Percentiles rank a stretch among this genome's conserved stretches.
phyloP scores from a whole-genome alignment of 2,113 vertebrate species.

The Heterocephalus glaber region DNA sequence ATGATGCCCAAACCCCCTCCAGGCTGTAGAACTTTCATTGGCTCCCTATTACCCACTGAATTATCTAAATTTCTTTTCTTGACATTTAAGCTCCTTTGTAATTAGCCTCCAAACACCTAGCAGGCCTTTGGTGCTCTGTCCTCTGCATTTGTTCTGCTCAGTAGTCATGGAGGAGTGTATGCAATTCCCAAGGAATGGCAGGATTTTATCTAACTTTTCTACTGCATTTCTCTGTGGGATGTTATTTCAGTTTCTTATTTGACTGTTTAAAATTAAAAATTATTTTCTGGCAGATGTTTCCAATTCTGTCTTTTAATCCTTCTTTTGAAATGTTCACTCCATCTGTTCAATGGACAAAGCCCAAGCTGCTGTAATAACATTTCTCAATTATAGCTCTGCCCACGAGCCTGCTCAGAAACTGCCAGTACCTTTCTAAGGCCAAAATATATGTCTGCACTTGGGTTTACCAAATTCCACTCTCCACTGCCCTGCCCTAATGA shows the following conservation, averaged over 20 bases:
- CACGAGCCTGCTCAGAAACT: background rate
- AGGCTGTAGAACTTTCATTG: background rate
- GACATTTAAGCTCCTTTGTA: background rate
- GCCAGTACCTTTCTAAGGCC: background rate
- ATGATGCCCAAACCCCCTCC: background rate
- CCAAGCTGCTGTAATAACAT: background rate
- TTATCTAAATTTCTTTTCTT: background rate
- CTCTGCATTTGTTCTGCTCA: background rate
- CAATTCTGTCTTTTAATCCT: background rate
- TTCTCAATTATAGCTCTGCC: background rate
- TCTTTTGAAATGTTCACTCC: constrained; percentile 5
- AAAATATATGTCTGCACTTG: background rate
- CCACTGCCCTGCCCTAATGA: background rate
- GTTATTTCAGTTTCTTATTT: background rate
- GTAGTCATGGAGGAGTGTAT: background rate
- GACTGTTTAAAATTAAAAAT: background rate
- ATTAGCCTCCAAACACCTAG: background rate
- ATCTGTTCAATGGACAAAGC: background rate
- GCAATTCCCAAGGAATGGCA: background rate
- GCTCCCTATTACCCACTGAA: background rate
- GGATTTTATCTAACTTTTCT: background rate
- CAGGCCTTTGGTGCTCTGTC: background rate
- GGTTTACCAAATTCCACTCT: background rate
- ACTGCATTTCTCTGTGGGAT: background rate
- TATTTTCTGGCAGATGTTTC: background rate